These are phyloP conservation scores for Hypothenemus hampei DNA, from an alignment of 1,140 invertebrate species.

Conservation along the genomic window DNA sequence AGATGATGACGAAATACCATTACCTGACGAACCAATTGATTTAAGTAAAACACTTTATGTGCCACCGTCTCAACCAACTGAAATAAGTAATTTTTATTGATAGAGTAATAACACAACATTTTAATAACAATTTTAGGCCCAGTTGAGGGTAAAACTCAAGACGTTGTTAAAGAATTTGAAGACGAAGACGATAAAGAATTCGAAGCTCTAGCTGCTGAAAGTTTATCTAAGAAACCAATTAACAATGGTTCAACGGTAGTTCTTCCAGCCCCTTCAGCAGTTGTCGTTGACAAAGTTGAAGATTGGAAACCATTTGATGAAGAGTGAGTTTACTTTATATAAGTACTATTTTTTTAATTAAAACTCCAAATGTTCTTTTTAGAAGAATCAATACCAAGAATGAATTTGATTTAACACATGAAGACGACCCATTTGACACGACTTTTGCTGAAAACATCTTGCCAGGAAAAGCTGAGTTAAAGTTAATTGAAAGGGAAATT, in stretches of 20 bases:
- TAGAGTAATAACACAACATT: background rate
- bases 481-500: conserved; percentile 59
- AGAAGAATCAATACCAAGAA: background rate
- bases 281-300: conserved; percentile 38
- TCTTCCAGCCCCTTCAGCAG: background rate
- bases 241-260: conserved; percentile 28
- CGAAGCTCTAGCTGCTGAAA: conserved; percentile 67
- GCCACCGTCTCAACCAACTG: conserved; percentile 9
- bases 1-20: conserved; percentile 65
- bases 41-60: conserved; percentile 53
- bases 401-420: conserved; percentile 10
- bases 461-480: conserved; percentile 61
- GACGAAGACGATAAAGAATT: conserved; percentile 68
- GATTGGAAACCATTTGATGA: conserved; percentile 59
- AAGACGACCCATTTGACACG: conserved; percentile 79
- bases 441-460: conserved; percentile 74
- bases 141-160: background rate
- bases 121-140: background rate
- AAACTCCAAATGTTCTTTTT: background rate
- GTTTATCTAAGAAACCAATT: conserved; percentile 51
- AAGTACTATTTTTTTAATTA: background rate
- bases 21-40: conserved; percentile 57
- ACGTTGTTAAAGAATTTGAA: conserved; percentile 27
- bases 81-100: background rate
- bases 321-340: conserved; percentile 22